Evolutionary conservation across 1,140 invertebrate genomes (phyloP), one percentile per base, ranked within the genome.

Genomic region (Oncopeltus fasciatus): DNA sequence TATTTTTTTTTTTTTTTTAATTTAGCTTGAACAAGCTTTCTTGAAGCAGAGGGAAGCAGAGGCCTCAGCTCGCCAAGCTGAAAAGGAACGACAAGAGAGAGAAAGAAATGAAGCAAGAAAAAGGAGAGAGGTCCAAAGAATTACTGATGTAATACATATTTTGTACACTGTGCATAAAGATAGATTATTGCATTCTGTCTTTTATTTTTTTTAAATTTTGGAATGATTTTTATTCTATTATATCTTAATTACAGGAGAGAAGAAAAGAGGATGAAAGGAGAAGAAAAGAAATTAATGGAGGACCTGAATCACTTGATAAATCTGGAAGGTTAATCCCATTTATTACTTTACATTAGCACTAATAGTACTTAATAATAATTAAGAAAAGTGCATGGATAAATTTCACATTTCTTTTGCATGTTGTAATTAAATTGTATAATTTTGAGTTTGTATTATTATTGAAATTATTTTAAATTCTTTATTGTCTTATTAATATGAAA

Each of bases 101-200:
- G 88, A 90, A 68, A 76, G 83, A 20, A 68, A 88, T 3, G 87
- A 91, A 68, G 84, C 86, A 67, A 76, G 90, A 2, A 90, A 91
- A 69, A 81, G 85, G 61, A 82, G 85, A 62, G 91, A 95, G 74
- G 85, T 93, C 47, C 85, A 90, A 68, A 79, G 90, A 61, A 89
- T 95, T 63, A 84, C 90, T 0, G 87, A 92, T 69, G 80, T 80
- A 72, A 66, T 67, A 8, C n/a, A n/a, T n/a, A n/a, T n/a, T n/a
- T n/a, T n/a, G n/a, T n/a, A n/a, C n/a, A n/a, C n/a, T 43, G 38
- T 43, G 38, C 11, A 43, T 11, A 11, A 43, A 43, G 38, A 43
- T 43, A 11, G n/a, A n/a, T 11, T n/a, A 43, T 43, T 43, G 38
- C 38, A 11, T n/a, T 43, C 38, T 43, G 11, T 43, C 38, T 43